Evolutionary conservation across 2,797 vertebrate genomes (phyloP), one percentile per base, ranked within the genome.

Genomic region (Gephyroberyx darwinii): DNA sequence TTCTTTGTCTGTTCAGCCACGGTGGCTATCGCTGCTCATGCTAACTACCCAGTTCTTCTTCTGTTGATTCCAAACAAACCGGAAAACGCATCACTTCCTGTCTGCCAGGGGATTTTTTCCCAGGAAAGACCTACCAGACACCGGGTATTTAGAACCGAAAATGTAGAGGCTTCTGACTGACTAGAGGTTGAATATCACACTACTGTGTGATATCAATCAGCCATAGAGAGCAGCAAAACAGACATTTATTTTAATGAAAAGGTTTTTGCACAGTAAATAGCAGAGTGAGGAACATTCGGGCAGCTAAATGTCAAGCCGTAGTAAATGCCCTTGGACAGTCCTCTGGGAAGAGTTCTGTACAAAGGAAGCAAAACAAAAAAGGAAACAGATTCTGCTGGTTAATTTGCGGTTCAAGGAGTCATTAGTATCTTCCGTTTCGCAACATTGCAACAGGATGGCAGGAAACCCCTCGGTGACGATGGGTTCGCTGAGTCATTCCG

Each of bases 351-450:
- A 51, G 54, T 71, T 84, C 55, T 52, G 67, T 78, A 85, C 81
- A 88, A 77, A 79, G 77, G 55, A 58, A 65, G 76, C 13, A 65
- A 62, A 78, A 35, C 8, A 35, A 68, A 74, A 80, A 64, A 52
- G 33, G 31, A 45, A 31, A 26, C 60, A 69, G 55, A 78, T 67
- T 67, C 68, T 12, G 67, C 71, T 5, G 47, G 60, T 73, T 86
- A 86, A 89, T 84, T 86, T 82, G 53, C 77, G 73, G 60, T 77
- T 75, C 69, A 83, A 81, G 57, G 35, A 85, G 67, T 69, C 63
- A 26, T 74, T 86, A 76, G 80, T 56, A 69, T 60, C 74, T 81
- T 81, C 77, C 74, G 66, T 84, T 86, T 83, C 48, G 41, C 33
- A 0, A 65, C 47, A 5, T 26, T 70, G 58, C 8, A 78, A 86